Evolutionary conservation across 2,113 vertebrate genomes (phyloP), one percentile per base, ranked within the genome.

Genomic region (Galeopterus variegatus): DNA sequence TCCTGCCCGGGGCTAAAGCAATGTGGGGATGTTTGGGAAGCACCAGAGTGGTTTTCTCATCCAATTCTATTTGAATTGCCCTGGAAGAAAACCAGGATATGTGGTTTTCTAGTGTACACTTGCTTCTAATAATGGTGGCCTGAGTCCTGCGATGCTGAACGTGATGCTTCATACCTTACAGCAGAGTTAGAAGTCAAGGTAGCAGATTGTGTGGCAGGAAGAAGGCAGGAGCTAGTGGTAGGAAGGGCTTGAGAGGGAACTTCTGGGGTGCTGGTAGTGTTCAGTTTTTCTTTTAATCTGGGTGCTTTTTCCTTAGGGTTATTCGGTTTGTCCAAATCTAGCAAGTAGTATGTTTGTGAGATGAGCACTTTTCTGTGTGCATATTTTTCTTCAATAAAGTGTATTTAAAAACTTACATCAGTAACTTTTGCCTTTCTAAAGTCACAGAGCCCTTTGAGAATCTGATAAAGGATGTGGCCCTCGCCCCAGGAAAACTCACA

Each of bases 401-500:
- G 2, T 54, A 70, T 87, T 82, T 83, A 28, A 54, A 89, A 87
- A 23, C 12, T 64, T 69, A 36, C 24, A n/a, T 70, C 18, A 36
- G 45, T 88, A 70, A 52, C 48, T 67, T 86, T 90, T 24, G 48
- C 26, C 33, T 90, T 58, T 72, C 23, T 36, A 8, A 12, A 93
- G n/a, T 81, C 67, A 72, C 31, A 60, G 50, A 48, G 12, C 7
- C 28, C 58, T 87, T 73, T 90, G 67, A 88, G 50, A 56, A 82
- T 87, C 33, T 82, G 13, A 93, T 19, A 73, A 76, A 83, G 31
- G 60, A 90, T 26, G 28, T 31, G 70, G 33, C 23, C 23, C 28
- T 69, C 85, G 86, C 23, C 31, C 67, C 48, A 82, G 69, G 26
- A 90, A 94, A 90, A 69, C 28, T 82, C n/a, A 26, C 21, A 69